Conservation (phyloP, 64 coral and sea anemone species). For the Montipora foliosa region DNA sequence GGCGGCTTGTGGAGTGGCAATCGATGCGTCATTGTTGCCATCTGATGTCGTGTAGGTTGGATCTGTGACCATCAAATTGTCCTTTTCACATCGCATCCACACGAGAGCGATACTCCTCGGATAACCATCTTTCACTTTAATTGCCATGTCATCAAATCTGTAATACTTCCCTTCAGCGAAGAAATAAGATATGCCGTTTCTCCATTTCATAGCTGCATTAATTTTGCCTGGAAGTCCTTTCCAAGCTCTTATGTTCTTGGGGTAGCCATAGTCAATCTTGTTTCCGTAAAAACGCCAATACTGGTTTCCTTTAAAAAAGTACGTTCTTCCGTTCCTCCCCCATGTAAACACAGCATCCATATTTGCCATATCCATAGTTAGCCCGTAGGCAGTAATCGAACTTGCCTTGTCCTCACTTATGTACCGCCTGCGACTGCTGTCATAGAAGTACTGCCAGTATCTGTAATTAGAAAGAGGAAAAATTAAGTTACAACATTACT, state of each 20-base stretch:
- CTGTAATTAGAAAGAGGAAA: neutral
- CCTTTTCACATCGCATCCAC: conserved; percentile 59
- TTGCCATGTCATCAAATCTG: conserved; percentile 65
- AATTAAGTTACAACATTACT: neutral
- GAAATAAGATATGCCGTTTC: conserved; percentile 77
- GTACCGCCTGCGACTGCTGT: neutral
- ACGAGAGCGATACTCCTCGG: conserved; percentile 44
- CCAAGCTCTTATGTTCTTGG: conserved; percentile 61
- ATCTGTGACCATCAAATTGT: neutral
- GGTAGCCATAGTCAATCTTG: conserved; percentile 72
- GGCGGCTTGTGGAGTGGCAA: too few species aligned
- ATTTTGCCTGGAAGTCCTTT: conserved; percentile 58
- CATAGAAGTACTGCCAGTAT: conserved; percentile 58
- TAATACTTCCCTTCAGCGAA: conserved; percentile 67
- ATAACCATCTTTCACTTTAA: conserved; percentile 38
- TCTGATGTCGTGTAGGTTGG: too few species aligned
- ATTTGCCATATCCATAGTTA: conserved; percentile 48
- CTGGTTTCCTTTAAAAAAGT: conserved; percentile 76
- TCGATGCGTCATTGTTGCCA: too few species aligned
- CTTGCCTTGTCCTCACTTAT: neutral
- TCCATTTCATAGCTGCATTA: conserved; percentile 81
- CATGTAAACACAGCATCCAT: conserved; percentile 70
- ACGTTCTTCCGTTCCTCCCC: conserved; percentile 65
- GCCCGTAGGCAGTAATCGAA: conserved; percentile 35
- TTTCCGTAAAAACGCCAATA: conserved; percentile 79